Base-by-base conservation (phyloP, 2,888 invertebrate genomes). In the Agrotis puta region DNA sequence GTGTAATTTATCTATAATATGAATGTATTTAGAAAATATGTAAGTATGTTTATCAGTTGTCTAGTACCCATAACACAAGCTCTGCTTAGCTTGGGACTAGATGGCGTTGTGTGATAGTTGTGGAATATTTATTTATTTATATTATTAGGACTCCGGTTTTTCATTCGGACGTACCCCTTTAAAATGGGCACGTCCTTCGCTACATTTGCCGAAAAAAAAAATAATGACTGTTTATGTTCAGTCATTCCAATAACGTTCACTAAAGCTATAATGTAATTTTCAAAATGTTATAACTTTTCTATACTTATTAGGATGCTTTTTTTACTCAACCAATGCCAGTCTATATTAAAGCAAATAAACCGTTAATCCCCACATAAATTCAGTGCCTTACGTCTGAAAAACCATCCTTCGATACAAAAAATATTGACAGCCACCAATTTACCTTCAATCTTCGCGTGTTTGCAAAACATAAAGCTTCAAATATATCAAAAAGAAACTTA, bases 391-490 rank as follows among this genome's bases (percentile, higher is more conserved):
- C 50, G 58, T 65, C 69, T 53, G 59, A 61, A 61, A 24, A 79
- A 59, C 66, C 63, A 48, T 75, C 65, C 39, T 59, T 69, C 54
- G 57, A 74, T 77, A 67, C 43, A 79, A 84, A 69, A 74, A 79
- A 79, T 74, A 81, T 77, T 76, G 82, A 74, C 77, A 79, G 67
- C 53, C 54, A 69, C 72, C 71, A 73, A 81, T 84, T 67, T 79
- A 79, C 84, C 77, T 85, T 66, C 58, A 59, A 73, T 83, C 73
- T 79, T 84, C 66, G 86, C 84, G 79, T 86, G 84, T 86, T 84
- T 82, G 63, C 64, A 56, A 72, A 77, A 73, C 75, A 84, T 84
- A 78, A 84, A 66, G 51, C 62, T 79, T 74, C 57, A 73, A 78
- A 73, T 58, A 54, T 76, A 62, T n/a, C 45, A 18, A 77, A 83